A percentile compares a stretch with the other conserved stretches of the same genome.
Evolutionary conservation across 2,797 vertebrate genomes (phyloP).

Genomic region (Sylvilagus floridanus): DNA sequence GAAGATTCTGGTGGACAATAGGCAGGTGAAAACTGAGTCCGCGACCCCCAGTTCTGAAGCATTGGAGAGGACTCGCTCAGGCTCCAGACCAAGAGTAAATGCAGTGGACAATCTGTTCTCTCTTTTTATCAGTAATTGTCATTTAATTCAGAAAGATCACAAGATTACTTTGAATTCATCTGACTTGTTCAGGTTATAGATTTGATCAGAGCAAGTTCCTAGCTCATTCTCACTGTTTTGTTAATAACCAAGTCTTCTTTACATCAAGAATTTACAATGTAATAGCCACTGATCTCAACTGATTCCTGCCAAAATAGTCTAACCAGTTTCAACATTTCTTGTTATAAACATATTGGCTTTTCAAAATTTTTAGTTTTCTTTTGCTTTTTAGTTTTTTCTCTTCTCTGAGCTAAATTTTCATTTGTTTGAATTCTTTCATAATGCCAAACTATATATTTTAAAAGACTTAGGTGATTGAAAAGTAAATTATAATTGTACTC

Average conservation of each 20-base stretch:
- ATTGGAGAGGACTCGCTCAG: not conserved
- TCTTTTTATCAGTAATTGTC: not conserved
- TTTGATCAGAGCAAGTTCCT: not conserved
- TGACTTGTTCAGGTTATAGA: not conserved
- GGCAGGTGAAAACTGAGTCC: not conserved
- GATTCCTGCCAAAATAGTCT: not conserved
- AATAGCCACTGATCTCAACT: not conserved
- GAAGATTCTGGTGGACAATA: not conserved
- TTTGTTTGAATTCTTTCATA: not conserved
- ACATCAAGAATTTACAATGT: slow-evolving; percentile 20
- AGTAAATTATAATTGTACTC: not conserved
- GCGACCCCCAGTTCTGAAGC: accelerated
- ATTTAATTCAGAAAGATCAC: not conserved
- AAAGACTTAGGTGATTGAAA: not conserved
- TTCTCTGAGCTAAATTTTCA: not conserved
- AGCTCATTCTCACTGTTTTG: slow-evolving; percentile 45
- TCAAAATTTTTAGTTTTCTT: not conserved
- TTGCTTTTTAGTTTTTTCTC: not conserved
- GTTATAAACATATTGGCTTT: not conserved
- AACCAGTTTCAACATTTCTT: not conserved
- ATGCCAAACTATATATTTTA: not conserved
- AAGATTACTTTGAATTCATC: not conserved
- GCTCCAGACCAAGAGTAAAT: not conserved
- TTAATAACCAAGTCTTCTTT: slow-evolving; percentile 9
- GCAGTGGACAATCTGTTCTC: accelerated